Percentiles rank a stretch among this genome's conserved stretches.
Evolutionary conservation across 2,113 vertebrate species (phyloP).

Genomic region (human): DNA sequence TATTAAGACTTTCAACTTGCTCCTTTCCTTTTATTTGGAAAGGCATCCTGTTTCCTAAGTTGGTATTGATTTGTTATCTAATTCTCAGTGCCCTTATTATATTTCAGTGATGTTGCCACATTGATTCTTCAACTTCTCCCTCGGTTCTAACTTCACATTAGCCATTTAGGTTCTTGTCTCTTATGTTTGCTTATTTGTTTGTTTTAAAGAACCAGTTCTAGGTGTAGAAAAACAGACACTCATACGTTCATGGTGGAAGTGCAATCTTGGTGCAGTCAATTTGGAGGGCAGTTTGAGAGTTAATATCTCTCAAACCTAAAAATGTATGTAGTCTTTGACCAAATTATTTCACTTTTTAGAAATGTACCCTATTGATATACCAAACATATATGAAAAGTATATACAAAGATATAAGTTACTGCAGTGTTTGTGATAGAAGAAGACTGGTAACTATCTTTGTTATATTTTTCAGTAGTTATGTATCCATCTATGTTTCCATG

Average conservation of each 20-base stretch:
- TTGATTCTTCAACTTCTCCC: not conserved
- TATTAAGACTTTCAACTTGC: not conserved
- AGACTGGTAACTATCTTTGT: not conserved
- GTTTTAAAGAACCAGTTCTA: not conserved
- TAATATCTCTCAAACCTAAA: not conserved
- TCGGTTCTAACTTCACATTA: not conserved
- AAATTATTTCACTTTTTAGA: not conserved
- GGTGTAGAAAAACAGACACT: not conserved
- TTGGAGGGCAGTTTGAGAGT: not conserved
- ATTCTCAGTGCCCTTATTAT: not conserved
- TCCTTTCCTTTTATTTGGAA: not conserved
- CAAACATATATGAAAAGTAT: not conserved
- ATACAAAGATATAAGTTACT: not conserved
- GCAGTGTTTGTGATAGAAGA: not conserved
- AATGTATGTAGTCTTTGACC: not conserved
- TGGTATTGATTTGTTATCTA: not conserved
- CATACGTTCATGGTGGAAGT: not conserved
- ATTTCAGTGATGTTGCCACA: not conserved
- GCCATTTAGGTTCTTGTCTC: not conserved
- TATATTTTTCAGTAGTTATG: not conserved
- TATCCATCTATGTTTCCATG: not conserved
- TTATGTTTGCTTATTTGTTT: not conserved
- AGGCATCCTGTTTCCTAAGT: not conserved
- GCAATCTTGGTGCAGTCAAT: not conserved
- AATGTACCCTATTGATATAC: not conserved